Conservation (phyloP, 2,888 invertebrate species). For the Morpho achilles region DNA sequence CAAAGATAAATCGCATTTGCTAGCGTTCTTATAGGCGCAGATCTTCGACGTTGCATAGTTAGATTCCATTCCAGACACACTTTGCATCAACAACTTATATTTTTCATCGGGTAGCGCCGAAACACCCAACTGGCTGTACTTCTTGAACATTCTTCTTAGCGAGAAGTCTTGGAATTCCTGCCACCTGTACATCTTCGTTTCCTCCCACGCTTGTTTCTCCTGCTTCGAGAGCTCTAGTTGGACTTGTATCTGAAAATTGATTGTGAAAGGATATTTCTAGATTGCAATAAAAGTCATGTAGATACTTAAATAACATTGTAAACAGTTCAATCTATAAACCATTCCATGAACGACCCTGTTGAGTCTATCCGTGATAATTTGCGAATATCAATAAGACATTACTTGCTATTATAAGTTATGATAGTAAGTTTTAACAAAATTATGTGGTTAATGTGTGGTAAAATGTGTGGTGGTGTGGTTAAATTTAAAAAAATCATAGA, state of each 20-base stretch:
- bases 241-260: slow-evolving; percentile 50
- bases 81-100: slow-evolving; percentile 79
- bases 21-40: slow-evolving; percentile 82
- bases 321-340: too few species aligned
- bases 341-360: too few species aligned
- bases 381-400: too few species aligned
- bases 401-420: too few species aligned
- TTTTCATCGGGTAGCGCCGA: slow-evolving; percentile 85
- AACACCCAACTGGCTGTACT: slow-evolving; percentile 84
- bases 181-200: slow-evolving; percentile 86
- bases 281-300: too few species aligned
- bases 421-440: too few species aligned
- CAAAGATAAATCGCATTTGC: slow-evolving; percentile 83
- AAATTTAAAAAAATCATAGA: too few species aligned
- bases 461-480: too few species aligned
- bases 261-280: too few species aligned
- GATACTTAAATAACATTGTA: too few species aligned
- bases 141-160: slow-evolving; percentile 86
- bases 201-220: slow-evolving; percentile 82
- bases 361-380: too few species aligned
- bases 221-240: slow-evolving; percentile 69
- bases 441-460: too few species aligned
- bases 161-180: slow-evolving; percentile 83
- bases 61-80: slow-evolving; percentile 85
- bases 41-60: slow-evolving; percentile 89